These are phyloP conservation scores for Athene noctua DNA, from an alignment of 2,113 vertebrate species.

Conservation along the genomic window DNA sequence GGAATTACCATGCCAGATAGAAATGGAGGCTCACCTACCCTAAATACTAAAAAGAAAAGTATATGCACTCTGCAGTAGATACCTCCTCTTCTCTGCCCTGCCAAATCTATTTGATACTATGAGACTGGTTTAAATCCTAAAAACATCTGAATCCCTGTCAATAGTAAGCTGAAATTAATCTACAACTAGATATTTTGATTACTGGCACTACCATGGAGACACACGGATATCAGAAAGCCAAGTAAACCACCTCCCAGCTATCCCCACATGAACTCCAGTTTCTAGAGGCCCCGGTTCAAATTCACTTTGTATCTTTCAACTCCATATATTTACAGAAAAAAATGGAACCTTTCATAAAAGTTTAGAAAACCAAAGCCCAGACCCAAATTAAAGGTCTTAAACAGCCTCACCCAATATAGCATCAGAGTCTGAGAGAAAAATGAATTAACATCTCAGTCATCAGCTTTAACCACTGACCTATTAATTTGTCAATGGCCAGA, in stretches of 20 bases:
- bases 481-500: background rate
- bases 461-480: background rate
- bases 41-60: background rate
- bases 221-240: background rate
- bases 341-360: background rate
- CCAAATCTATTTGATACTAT: background rate
- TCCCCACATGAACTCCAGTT: background rate
- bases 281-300: background rate
- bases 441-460: background rate
- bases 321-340: background rate
- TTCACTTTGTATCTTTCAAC: background rate
- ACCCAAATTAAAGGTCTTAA: background rate
- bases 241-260: background rate
- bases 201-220: background rate
- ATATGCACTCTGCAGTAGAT: background rate
- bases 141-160: conserved; percentile 16
- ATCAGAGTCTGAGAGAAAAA: background rate
- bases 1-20: background rate
- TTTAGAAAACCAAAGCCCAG: background rate
- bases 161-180: conserved; percentile 11
- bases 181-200: conserved; percentile 12
- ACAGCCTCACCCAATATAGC: background rate
- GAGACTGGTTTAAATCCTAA: background rate
- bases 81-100: background rate
- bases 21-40: background rate